phyloP scores from a whole-genome alignment of 2,888 invertebrate genomes.

The Tolmerus cingulatus region DNA sequence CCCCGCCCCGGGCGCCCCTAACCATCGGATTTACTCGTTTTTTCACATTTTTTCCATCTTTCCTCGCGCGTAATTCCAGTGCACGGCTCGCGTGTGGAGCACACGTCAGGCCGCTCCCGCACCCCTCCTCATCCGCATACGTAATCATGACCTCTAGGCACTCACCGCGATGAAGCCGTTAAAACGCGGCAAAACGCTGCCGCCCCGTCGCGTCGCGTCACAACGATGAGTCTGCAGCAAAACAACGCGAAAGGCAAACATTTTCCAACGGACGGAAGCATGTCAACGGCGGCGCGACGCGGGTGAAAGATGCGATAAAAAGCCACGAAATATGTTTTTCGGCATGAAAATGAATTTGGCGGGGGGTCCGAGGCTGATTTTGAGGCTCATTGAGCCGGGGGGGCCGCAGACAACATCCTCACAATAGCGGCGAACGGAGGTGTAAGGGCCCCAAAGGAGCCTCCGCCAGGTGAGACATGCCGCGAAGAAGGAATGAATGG shows the following conservation, averaged over 20 bases:
- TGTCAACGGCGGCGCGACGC: background rate
- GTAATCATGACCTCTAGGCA: background rate
- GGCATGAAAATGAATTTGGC: conserved; percentile 1
- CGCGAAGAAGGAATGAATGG: background rate
- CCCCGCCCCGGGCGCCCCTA: background rate
- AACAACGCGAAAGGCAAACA: background rate
- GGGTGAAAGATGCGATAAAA: conserved; percentile 1
- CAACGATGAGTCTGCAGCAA: background rate
- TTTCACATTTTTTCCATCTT: background rate
- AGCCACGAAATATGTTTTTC: conserved; percentile 22
- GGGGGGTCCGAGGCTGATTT: background rate
- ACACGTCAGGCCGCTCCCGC: background rate
- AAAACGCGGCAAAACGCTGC: background rate
- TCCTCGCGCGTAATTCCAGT: background rate
- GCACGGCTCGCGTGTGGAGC: background rate
- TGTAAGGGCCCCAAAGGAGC: background rate
- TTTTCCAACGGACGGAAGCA: conserved; percentile 8
- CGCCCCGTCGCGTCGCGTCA: background rate
- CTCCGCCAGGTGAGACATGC: background rate
- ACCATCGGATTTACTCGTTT: background rate
- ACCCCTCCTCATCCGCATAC: background rate
- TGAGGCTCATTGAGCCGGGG: background rate
- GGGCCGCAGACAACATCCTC: background rate
- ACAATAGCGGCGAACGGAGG: background rate
- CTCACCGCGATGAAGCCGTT: background rate